A percentile compares a stretch with the other conserved stretches of the same genome.
phyloP scores from a whole-genome alignment of 2,888 invertebrate genomes.

The Lycocerus yunnanus region DNA sequence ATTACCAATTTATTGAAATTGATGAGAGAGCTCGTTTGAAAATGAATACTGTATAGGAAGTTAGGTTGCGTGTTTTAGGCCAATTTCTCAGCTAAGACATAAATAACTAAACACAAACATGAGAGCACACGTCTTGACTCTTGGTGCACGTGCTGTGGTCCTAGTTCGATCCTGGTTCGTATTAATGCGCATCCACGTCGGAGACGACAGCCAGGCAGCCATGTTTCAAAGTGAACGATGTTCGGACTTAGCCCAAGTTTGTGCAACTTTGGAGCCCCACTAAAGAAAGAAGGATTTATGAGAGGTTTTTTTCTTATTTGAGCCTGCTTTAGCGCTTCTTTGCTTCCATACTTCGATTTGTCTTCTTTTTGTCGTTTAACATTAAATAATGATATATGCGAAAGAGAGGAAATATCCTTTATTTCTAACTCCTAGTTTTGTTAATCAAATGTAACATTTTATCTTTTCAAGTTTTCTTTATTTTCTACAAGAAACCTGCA shows the following conservation, averaged over 20 bases:
- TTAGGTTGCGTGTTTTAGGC: constrained; percentile 23
- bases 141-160: constrained; percentile 39
- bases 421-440: background rate
- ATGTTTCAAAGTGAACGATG: constrained; percentile 57
- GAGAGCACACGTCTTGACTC: constrained; percentile 28
- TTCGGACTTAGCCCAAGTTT: constrained; percentile 56
- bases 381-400: constrained; percentile 55
- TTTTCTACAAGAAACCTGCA: background rate
- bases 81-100: constrained; percentile 28
- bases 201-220: constrained; percentile 52
- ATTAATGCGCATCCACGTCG: constrained; percentile 54
- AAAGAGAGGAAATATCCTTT: constrained; percentile 30
- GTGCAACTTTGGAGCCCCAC: constrained; percentile 53
- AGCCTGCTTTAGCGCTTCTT: constrained; percentile 46
- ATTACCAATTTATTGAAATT: constrained; percentile 12
- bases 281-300: constrained; percentile 56
- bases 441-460: background rate
- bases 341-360: constrained; percentile 54
- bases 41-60: constrained; percentile 24
- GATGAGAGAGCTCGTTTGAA: constrained; percentile 17
- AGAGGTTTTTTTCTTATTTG: constrained; percentile 47
- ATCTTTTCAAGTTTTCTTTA: background rate
- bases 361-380: constrained; percentile 56
- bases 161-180: constrained; percentile 42
- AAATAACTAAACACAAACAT: constrained; percentile 31